Percentiles rank a stretch among this genome's conserved stretches.
Evolutionary conservation across 1,140 invertebrate genomes (phyloP).

Genomic region (Drosophila baimaii): DNA sequence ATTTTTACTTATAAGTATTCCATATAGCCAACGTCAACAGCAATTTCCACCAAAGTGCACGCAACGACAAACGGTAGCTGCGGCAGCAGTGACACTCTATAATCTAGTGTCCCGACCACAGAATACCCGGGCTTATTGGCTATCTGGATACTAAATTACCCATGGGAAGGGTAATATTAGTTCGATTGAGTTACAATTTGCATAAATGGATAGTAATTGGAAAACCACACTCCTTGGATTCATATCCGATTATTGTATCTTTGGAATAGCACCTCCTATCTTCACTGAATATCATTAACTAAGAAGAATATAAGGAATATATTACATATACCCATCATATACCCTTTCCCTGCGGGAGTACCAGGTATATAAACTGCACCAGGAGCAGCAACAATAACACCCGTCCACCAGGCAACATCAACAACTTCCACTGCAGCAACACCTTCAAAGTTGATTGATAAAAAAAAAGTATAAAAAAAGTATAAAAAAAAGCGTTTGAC

Average conservation of each 20-base stretch:
- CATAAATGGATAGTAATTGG: too few relatives aligned
- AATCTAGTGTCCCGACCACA: neutral
- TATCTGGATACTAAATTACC: neutral
- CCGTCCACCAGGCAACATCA: conserved; percentile 22
- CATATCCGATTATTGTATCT: too few relatives aligned
- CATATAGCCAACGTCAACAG: conserved; percentile 71
- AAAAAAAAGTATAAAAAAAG: conserved; percentile 19
- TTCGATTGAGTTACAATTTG: neutral
- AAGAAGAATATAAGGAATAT: too few relatives aligned
- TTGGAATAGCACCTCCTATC: too few relatives aligned
- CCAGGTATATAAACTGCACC: conserved; percentile 8
- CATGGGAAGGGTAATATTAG: too few relatives aligned
- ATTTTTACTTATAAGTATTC: conserved; percentile 56
- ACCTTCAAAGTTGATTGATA: conserved; percentile 78
- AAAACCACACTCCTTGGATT: too few relatives aligned
- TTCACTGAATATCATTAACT: neutral
- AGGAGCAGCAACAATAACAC: conserved; percentile 11
- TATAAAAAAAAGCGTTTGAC: conserved; percentile 45
- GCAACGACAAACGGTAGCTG: conserved; percentile 62
- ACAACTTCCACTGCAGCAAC: conserved; percentile 57
- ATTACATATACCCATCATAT: neutral
- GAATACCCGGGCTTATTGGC: conserved; percentile 1
- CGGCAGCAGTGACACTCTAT: conserved; percentile 3
- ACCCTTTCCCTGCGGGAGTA: neutral
- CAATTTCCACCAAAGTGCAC: conserved; percentile 76